A percentile compares a stretch with the other conserved stretches of the same genome.
phyloP scores from a whole-genome alignment of 2,113 vertebrate species.

The Delphinus delphis region DNA sequence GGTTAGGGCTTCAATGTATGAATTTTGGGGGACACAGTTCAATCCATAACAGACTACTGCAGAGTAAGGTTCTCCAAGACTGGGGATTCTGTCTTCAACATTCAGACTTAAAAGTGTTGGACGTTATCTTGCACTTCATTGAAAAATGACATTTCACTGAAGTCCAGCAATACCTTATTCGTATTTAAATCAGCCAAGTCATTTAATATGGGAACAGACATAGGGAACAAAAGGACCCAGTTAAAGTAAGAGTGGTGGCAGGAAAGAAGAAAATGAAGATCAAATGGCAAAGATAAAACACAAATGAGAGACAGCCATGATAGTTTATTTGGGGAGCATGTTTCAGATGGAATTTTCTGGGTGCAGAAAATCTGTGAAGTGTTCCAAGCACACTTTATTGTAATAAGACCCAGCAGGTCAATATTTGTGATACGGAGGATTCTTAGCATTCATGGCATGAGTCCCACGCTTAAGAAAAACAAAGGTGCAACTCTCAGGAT shows the following conservation, averaged over 20 bases:
- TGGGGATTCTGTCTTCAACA: slow-evolving; percentile 47
- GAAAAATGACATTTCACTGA: slow-evolving; percentile 60
- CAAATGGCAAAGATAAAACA: slow-evolving; percentile 69
- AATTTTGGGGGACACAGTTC: not conserved
- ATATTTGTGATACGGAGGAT: slow-evolving; percentile 47
- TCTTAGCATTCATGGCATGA: slow-evolving; percentile 72
- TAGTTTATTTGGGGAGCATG: slow-evolving; percentile 57
- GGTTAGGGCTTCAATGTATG: not conserved
- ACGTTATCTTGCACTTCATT: slow-evolving; percentile 28
- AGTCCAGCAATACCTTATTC: slow-evolving; percentile 71
- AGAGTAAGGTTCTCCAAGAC: not conserved
- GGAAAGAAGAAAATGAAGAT: slow-evolving; percentile 67
- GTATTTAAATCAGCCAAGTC: slow-evolving; percentile 69
- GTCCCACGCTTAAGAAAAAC: slow-evolving; percentile 62
- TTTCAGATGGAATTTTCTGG: slow-evolving; percentile 77
- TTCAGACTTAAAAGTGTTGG: slow-evolving; percentile 54
- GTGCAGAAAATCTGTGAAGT: slow-evolving; percentile 69
- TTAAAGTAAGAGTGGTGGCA: slow-evolving; percentile 67
- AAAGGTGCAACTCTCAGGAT: slow-evolving; percentile 62
- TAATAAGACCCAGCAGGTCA: slow-evolving; percentile 64
- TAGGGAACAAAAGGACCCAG: slow-evolving; percentile 54
- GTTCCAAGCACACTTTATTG: slow-evolving; percentile 59
- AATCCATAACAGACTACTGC: not conserved
- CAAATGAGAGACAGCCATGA: not conserved
- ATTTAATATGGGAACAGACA: slow-evolving; percentile 60